phyloP scores from a whole-genome alignment of 2,888 invertebrate genomes.

The Lumbricus terrestris region DNA sequence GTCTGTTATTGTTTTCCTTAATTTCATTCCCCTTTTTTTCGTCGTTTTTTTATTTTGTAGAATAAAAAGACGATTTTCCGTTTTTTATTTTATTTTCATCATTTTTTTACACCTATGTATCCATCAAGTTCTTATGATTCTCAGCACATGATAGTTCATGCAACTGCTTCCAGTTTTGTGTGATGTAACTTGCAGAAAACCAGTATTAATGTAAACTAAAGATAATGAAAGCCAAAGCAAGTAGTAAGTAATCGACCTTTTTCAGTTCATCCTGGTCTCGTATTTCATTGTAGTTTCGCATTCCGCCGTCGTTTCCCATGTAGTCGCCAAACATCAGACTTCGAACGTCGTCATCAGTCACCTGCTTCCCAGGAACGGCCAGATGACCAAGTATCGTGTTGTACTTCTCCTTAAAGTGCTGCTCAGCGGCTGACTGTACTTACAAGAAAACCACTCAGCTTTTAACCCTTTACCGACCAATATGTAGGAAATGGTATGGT shows the following conservation, averaged over 20 bases:
- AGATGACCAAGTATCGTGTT: constrained; percentile 52
- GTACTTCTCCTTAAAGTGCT: constrained; percentile 56
- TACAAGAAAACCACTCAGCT: neutral
- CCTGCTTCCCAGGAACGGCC: constrained; percentile 46
- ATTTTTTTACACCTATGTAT: too few relatives aligned
- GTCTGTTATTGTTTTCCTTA: too few relatives aligned
- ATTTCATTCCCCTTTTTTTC: too few relatives aligned
- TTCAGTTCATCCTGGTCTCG: constrained; percentile 49
- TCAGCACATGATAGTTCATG: neutral
- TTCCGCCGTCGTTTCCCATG: constrained; percentile 48
- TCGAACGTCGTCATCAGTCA: constrained; percentile 53
- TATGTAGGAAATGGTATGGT: too few relatives aligned
- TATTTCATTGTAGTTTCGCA: constrained; percentile 54
- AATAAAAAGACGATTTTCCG: too few relatives aligned
- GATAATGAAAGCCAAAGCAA: neutral
- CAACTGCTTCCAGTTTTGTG: neutral
- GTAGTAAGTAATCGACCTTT: constrained; percentile 43
- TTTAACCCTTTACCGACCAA: too few relatives aligned
- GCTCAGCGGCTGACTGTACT: constrained; percentile 48
- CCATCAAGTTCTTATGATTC: neutral
- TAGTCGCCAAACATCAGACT: constrained; percentile 58
- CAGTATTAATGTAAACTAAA: neutral
- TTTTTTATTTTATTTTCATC: too few relatives aligned
- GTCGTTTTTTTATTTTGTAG: too few relatives aligned
- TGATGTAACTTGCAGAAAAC: neutral